Base-by-base conservation (phyloP, 2,888 invertebrate species). In the Noctua fimbriata region DNA sequence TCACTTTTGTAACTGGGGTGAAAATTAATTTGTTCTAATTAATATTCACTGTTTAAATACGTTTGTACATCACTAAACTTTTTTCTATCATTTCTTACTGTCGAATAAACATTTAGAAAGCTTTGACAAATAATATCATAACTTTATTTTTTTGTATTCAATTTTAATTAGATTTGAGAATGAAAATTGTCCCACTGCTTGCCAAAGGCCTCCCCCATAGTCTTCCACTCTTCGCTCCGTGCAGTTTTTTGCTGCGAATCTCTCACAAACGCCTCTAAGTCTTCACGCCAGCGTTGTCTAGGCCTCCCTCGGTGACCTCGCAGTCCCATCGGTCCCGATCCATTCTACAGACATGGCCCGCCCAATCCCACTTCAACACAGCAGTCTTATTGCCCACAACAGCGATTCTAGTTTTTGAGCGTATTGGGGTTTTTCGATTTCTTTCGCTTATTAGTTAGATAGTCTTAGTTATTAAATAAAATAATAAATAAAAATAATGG, bases 21-120 rank as follows among this genome's bases (percentile, higher is more conserved):
- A 12, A 58, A 58, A 79, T 32, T 58, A 18, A 41, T 65, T 79
- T 66, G 58, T 58, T 58, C 32, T 73, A 44, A 72, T 58, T 58
- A 67, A 36, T 52, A 70, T 5, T 52, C 18, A 58, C 21, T 79
- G n/a, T 66, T 47, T 49, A 71, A 36, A 73, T 60, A 55, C 4
- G 12, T 69, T 47, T 60, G 24, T 47, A 36, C 0, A 28, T n/a
- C 47, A 47, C n/a, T 6, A 18, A 10, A 32, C 44, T 32, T 73
- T 71, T 47, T 47, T 36, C n/a, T 63, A 28, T n/a, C 0, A 47
- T 67, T 52, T 63, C 12, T 47, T 47, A 16, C 7, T 74, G 52
- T 10, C 3, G 44, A 67, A 67, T 72, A 67, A 60, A 79, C 72
- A 79, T 79, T 66, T n/a, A 47, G 12, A 65, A n/a, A 70, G 65